These are phyloP conservation scores for Myotis pilosus DNA, from an alignment of 2,797 vertebrate genomes.

Conservation along the genomic window DNA sequence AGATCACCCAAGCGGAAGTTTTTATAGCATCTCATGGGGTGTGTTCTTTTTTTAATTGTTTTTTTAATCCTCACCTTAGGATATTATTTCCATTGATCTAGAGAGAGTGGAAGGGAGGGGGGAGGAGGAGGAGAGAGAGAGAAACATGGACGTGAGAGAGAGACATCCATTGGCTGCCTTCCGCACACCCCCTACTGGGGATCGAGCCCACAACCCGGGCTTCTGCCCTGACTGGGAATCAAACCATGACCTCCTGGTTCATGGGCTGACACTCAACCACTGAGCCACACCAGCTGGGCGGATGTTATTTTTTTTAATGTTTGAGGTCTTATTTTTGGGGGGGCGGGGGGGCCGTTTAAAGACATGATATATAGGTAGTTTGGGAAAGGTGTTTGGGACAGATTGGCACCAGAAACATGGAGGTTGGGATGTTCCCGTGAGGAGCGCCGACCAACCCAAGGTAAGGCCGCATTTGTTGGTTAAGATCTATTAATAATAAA, in stretches of 20 bases:
- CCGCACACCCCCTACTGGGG: too few relatives aligned
- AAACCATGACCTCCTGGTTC: too few relatives aligned
- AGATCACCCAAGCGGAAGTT: neutral
- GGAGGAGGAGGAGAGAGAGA: too few relatives aligned
- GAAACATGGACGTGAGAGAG: too few relatives aligned
- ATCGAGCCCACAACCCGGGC: too few relatives aligned
- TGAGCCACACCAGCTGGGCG: too few relatives aligned
- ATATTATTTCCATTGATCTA: too few relatives aligned
- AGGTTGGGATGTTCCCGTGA: neutral
- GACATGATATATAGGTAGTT: fast-evolving
- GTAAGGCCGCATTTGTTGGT: neutral
- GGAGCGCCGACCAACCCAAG: neutral
- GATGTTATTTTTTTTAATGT: neutral
- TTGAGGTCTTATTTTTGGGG: neutral
- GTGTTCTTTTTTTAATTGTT: neutral
- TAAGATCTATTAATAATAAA: neutral
- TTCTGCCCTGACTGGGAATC: too few relatives aligned
- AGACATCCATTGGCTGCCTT: too few relatives aligned
- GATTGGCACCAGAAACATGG: neutral
- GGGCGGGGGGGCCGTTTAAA: neutral
- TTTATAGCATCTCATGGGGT: neutral
- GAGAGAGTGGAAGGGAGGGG: too few relatives aligned
- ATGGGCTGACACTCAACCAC: too few relatives aligned
- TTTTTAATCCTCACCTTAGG: too few relatives aligned
- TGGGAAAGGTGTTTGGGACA: neutral